phyloP scores from a whole-genome alignment of 2,797 vertebrate species.

The Scleropages formosus region DNA sequence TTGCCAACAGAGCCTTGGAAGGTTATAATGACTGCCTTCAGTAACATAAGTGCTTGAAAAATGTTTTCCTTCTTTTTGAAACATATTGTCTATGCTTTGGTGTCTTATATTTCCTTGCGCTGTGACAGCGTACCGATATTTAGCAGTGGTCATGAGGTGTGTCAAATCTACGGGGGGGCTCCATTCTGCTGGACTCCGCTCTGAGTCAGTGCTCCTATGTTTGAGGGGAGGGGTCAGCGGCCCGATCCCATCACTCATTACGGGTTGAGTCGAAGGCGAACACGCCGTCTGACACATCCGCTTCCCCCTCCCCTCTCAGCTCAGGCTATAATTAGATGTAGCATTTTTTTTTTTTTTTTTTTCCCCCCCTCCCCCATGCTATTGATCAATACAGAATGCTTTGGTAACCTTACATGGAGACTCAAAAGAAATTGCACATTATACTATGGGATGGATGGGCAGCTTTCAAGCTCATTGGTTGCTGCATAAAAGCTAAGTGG shows the following conservation, averaged over 20 bases:
- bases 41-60: not conserved
- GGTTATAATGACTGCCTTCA: not conserved
- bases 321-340: constrained; percentile 24
- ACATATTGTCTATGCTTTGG: not conserved
- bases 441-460: not conserved
- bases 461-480: not conserved
- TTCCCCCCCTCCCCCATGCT: no score
- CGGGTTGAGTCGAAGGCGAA: not conserved
- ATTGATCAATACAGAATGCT: constrained; percentile 24
- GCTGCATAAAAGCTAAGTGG: not conserved
- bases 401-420: not conserved
- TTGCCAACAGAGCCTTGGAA: not conserved
- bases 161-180: not conserved
- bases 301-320: not conserved
- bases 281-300: not conserved
- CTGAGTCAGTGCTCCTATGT: constrained; percentile 13
- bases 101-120: not conserved
- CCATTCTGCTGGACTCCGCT: not conserved
- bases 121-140: not conserved
- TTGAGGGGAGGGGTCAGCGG: not conserved
- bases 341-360: constrained; percentile 29
- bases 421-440: not conserved
- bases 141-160: not conserved
- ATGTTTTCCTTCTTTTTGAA: not conserved
- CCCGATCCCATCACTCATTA: constrained; percentile 1